phyloP scores from a whole-genome alignment of 2,888 invertebrate genomes.

The Chrysotoxum bicinctum region DNA sequence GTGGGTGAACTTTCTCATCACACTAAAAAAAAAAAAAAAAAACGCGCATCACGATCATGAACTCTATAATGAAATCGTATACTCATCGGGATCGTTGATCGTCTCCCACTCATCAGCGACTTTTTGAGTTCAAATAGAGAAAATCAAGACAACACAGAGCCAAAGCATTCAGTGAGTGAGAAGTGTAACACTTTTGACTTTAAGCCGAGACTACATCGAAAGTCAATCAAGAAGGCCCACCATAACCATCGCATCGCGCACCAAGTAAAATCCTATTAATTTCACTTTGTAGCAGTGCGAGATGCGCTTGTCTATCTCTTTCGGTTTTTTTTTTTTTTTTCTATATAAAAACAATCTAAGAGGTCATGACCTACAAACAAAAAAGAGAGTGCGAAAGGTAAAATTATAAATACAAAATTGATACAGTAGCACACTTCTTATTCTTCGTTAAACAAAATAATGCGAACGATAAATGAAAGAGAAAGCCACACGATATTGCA shows the following conservation, averaged over 20 bases:
- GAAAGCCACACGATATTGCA: slow-evolving; percentile 57
- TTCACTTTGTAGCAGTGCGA: slow-evolving; percentile 58
- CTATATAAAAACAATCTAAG: slow-evolving; percentile 56
- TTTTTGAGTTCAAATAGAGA: slow-evolving; percentile 57
- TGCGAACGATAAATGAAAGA: slow-evolving; percentile 60
- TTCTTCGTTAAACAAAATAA: slow-evolving; percentile 21
- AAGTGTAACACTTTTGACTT: slow-evolving; percentile 68
- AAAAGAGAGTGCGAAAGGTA: slow-evolving; percentile 64
- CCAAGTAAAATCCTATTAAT: slow-evolving; percentile 58
- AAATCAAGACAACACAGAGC: slow-evolving; percentile 29
- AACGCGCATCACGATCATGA: slow-evolving; percentile 69
- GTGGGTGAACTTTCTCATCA: slow-evolving; percentile 79
- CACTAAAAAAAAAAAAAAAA: slow-evolving; percentile 12
- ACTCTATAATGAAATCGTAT: slow-evolving; percentile 65
- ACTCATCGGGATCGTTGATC: slow-evolving; percentile 13
- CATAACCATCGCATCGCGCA: slow-evolving; percentile 8
- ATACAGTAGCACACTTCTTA: slow-evolving; percentile 53
- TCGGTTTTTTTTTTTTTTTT: background rate
- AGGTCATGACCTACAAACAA: slow-evolving; percentile 81
- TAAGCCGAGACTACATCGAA: slow-evolving; percentile 48
- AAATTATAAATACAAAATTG: slow-evolving; percentile 28
- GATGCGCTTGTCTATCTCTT: slow-evolving; percentile 45
- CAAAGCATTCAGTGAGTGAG: slow-evolving; percentile 31
- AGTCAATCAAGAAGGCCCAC: slow-evolving; percentile 61
- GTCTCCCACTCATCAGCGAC: slow-evolving; percentile 56